phyloP scores from a whole-genome alignment of 2,888 invertebrate species.

The Automeris io region DNA sequence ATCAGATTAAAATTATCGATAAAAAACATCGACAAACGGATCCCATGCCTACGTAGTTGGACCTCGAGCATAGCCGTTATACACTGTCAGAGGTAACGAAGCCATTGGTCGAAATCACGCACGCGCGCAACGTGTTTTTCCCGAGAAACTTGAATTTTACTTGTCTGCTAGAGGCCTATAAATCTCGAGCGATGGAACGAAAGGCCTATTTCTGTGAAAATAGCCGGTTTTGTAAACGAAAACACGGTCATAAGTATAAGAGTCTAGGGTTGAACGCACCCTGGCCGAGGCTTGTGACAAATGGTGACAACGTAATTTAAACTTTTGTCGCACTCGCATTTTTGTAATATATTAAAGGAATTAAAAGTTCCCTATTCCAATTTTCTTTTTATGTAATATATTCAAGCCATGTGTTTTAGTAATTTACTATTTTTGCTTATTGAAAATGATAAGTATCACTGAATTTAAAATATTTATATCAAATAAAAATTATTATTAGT shows the following conservation, averaged over 20 bases:
- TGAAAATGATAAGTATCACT: no score
- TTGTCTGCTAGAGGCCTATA: constrained; percentile 38
- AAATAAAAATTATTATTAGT: no score
- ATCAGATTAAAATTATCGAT: constrained; percentile 18
- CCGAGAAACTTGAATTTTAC: constrained; percentile 48
- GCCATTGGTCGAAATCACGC: constrained; percentile 52
- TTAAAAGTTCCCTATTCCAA: neutral
- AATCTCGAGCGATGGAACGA: constrained; percentile 35
- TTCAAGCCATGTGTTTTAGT: no score
- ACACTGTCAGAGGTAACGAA: constrained; percentile 29
- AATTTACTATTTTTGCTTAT: no score
- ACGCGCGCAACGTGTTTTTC: constrained; percentile 59
- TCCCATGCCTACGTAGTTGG: constrained; percentile 23
- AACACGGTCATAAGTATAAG: constrained; percentile 28
- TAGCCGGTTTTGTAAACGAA: constrained; percentile 31
- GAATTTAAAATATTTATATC: no score
- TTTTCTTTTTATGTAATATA: neutral
- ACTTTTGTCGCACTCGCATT: neutral
- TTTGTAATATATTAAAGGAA: neutral
- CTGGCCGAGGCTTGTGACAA: neutral
- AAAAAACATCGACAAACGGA: constrained; percentile 18
- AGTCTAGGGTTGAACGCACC: constrained; percentile 1
- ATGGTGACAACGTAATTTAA: constrained; percentile 1
- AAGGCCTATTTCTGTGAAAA: constrained; percentile 29
- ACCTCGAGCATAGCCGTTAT: constrained; percentile 32